These are phyloP conservation scores for Holcopasites calliopsidis DNA, from an alignment of 1,140 invertebrate species.

Conservation along the genomic window DNA sequence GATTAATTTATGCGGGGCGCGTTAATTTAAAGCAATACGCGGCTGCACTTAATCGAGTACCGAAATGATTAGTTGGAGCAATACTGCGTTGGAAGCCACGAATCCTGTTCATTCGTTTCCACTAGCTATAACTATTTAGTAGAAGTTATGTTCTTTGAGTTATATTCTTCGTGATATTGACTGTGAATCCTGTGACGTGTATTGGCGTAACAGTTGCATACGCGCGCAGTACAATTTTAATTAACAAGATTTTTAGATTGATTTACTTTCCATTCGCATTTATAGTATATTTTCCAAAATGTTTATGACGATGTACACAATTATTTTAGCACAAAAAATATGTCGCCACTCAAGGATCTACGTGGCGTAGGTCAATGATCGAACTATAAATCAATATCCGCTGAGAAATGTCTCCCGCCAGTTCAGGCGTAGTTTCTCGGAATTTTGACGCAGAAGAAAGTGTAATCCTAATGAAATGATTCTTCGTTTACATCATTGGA, in stretches of 20 bases:
- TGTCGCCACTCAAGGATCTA: background rate
- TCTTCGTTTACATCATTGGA: background rate
- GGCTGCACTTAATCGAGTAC: too few relatives aligned
- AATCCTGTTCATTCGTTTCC: slow-evolving; percentile 49
- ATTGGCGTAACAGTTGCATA: too few relatives aligned
- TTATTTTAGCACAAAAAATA: background rate
- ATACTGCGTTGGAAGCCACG: background rate
- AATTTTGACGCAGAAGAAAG: background rate
- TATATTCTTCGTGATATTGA: background rate
- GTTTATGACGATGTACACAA: background rate
- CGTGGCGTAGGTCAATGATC: slow-evolving; percentile 14
- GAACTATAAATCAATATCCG: slow-evolving; percentile 7
- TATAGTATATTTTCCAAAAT: background rate
- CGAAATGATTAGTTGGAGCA: too few relatives aligned
- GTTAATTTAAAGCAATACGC: too few relatives aligned
- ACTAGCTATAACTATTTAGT: slow-evolving; percentile 3
- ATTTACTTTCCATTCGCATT: too few relatives aligned
- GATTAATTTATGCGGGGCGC: background rate
- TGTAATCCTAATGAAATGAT: background rate
- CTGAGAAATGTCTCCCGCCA: background rate
- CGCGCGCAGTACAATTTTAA: too few relatives aligned
- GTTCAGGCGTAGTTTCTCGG: background rate
- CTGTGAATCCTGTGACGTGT: background rate
- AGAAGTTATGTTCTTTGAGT: background rate
- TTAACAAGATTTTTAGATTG: too few relatives aligned